Base-by-base conservation (phyloP, 2,797 vertebrate species). In the Malurus splendens region DNA sequence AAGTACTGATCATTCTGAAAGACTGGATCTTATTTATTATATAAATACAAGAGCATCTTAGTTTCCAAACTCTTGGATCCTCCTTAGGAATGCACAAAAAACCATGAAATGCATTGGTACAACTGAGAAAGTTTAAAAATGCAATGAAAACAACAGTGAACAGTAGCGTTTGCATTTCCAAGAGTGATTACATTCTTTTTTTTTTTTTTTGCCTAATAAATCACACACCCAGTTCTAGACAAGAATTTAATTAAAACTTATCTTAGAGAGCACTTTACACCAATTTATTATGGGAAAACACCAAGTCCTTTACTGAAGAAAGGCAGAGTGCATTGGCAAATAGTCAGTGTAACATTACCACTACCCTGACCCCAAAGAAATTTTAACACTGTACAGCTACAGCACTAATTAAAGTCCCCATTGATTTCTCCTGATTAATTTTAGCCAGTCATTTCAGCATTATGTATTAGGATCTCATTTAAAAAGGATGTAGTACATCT, bases 351-450 rank as follows among this genome's bases (percentile, higher is more conserved):
- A 94, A 91, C 90, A 87, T 92, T 77, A 91, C 59, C 85, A 65
- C 51, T 9, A 82, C 61, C 77, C 25, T 95, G 95, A 97, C 94
- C 92, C 67, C 85, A 91, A 90, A 93, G 92, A 94, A 95, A 95
- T 95, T 91, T 94, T 89, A 94, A 88, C 48, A 93, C 59, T 86
- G 82, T 62, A 78, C 33, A 75, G 93, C 87, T 86, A 76, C 74
- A 85, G 93, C 65, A 86, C 93, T 95, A 96, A 97, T 97, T 97
- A 97, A 97, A 95, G 92, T 86, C 82, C 60, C 68, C 93, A 97
- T 96, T 96, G 96, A 97, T 97, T 97, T 97, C 96, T 87, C 67
- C 74, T 76, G 93, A 96, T 96, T 97, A 95, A 97, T 97, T 97
- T 96, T 74, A 88, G 23, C 47, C 94, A 92, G 82, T 90, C 94